Conservation (phyloP, 1,140 invertebrate species). For the Battus philenor region DNA sequence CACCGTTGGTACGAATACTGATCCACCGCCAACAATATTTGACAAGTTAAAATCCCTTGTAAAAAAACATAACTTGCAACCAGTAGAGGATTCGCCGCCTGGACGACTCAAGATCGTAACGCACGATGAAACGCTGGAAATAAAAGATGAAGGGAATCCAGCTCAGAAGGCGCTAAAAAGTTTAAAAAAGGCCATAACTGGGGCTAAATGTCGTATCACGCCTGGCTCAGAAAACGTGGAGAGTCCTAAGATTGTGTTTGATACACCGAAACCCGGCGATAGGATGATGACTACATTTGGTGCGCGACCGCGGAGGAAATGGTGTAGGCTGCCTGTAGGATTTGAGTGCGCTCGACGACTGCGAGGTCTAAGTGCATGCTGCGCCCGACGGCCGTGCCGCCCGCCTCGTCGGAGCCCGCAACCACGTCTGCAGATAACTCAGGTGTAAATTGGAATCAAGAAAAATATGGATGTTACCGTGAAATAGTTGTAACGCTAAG, state of each 20-base stretch:
- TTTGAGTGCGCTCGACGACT: conserved; percentile 35
- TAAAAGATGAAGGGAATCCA: conserved; percentile 37
- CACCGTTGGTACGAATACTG: conserved; percentile 64
- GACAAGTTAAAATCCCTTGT: conserved; percentile 30
- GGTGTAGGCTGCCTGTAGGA: conserved; percentile 44
- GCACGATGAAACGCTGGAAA: conserved; percentile 29
- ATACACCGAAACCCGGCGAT: conserved; percentile 56
- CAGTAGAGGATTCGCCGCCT: conserved; percentile 34
- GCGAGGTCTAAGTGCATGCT: conserved; percentile 38
- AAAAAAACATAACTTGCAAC: conserved; percentile 21
- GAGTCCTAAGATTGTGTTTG: conserved; percentile 64
- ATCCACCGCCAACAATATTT: conserved; percentile 44
- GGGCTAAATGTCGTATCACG: conserved; percentile 54
- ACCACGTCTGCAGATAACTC: conserved; percentile 56
- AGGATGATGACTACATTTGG: conserved; percentile 62
- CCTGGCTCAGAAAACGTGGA: conserved; percentile 46
- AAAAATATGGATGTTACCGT: not conserved
- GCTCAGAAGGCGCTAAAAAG: conserved; percentile 39
- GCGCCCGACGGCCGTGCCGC: conserved; percentile 34
- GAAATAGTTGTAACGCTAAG: conserved; percentile 25
- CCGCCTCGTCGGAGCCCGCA: conserved; percentile 41
- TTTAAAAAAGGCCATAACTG: conserved; percentile 48
- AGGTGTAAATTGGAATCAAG: conserved; percentile 46
- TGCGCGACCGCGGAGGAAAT: conserved; percentile 38
- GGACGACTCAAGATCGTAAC: conserved; percentile 34